Base-by-base conservation (phyloP, 2,888 invertebrate genomes). In the Eupithecia insigniata region DNA sequence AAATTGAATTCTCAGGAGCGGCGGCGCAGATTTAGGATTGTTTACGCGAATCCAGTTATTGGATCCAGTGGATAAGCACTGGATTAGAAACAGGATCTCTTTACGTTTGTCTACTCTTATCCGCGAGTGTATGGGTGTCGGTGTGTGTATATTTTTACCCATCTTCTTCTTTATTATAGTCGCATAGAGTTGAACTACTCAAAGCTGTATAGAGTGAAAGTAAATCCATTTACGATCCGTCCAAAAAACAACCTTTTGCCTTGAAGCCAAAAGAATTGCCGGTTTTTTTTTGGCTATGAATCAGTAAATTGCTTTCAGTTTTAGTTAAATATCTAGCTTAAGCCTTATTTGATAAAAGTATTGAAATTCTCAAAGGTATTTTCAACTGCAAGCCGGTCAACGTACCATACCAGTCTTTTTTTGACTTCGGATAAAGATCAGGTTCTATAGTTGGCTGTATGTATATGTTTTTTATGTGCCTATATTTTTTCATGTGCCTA, bases 1-100 rank as follows among this genome's bases (percentile, higher is more conserved):
- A 75, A 78, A 82, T 78, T 80, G 77, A 74, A 78, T 81, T 78
- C 76, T n/a, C 64, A 16, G 26, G n/a, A 36, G 58, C 34, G 30
- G 62, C 32, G 32, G n/a, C n/a, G n/a, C n/a, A 8, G 61, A n/a
- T 34, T 34, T 5, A 22, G 22, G 62, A n/a, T 34, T 30, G 22
- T 62, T 62, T 62, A 34, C 62, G n/a, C 62, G 30, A n/a, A 62
- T 30, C 30, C 34, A 62, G 62, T 34, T 62, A 10, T 2, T 10
- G 34, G n/a, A 30, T 34, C 62, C 62, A 62, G 62, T 34, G 30
- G 34, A 34, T 34, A 2, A 5, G 12, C n/a, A 32, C 62, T 62
- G 62, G n/a, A 62, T 62, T 34, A n/a, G 62, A 62, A 60, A 60
- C 26, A 55, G 55, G 26, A 26, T 55, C 55, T 26, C 26, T 26